phyloP scores from a whole-genome alignment of 2,113 vertebrate species.

The Ptilorrhoa leucosticta region DNA sequence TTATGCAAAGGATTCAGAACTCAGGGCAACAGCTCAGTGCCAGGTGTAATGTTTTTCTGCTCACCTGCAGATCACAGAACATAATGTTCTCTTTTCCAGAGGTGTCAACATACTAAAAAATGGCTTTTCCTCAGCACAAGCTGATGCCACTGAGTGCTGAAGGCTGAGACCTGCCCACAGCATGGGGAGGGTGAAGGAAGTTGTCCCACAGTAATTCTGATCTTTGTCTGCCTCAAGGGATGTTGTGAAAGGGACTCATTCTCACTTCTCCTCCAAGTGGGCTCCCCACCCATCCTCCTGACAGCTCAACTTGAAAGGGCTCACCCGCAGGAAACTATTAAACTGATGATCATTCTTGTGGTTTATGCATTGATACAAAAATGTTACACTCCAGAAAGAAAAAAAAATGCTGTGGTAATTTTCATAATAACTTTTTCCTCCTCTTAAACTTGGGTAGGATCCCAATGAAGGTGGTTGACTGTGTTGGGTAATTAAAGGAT shows the following conservation, averaged over 20 bases:
- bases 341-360: conserved; percentile 74
- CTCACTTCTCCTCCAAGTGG: neutral
- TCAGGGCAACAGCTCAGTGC: neutral
- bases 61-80: conserved; percentile 15
- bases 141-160: neutral
- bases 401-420: conserved; percentile 56
- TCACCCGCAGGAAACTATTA: conserved; percentile 71
- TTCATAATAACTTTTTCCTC: conserved; percentile 69
- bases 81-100: neutral
- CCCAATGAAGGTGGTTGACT: conserved; percentile 61
- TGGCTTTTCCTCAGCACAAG: neutral
- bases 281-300: conserved; percentile 39
- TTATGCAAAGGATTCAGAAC: neutral
- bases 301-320: conserved; percentile 69
- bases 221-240: conserved; percentile 3
- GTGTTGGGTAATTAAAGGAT: conserved; percentile 14
- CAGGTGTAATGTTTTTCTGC: neutral
- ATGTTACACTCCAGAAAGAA: conserved; percentile 37
- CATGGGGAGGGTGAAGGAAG: neutral
- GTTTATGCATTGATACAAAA: conserved; percentile 69
- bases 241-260: conserved; percentile 31
- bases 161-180: neutral
- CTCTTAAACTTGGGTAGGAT: conserved; percentile 70
- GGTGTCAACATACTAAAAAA: neutral
- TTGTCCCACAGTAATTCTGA: neutral